Conservation (phyloP, 2,888 invertebrate genomes). For the Drosophila mimetica region DNA sequence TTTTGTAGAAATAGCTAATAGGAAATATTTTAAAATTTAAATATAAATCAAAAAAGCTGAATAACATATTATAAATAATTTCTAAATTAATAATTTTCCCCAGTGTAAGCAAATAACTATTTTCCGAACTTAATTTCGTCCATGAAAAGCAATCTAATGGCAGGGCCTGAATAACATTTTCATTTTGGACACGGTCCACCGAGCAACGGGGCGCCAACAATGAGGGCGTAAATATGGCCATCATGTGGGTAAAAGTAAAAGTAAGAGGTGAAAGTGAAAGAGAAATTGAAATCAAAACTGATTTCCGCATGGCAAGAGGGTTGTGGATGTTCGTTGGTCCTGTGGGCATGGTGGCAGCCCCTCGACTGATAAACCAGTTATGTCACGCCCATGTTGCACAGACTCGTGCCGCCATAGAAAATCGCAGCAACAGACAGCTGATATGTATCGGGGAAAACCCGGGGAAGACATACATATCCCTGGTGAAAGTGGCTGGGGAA, state of each 20-base stretch:
- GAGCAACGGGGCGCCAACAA: constrained; percentile 29
- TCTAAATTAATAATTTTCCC: not conserved
- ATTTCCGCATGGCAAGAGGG: constrained; percentile 45
- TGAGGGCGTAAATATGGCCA: constrained; percentile 30
- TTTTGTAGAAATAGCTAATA: too few relatives aligned
- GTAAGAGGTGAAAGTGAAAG: constrained; percentile 23
- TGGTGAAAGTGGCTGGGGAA: constrained; percentile 5
- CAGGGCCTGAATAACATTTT: constrained; percentile 49
- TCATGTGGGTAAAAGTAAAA: constrained; percentile 18
- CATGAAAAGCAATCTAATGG: constrained; percentile 62
- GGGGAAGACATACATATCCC: not conserved
- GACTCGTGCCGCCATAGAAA: constrained; percentile 4
- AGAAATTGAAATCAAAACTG: constrained; percentile 54
- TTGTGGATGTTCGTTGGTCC: not conserved
- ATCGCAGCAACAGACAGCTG: constrained; percentile 2
- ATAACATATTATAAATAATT: too few relatives aligned
- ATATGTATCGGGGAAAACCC: not conserved
- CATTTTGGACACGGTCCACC: constrained; percentile 36
- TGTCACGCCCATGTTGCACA: constrained; percentile 31
- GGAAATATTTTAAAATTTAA: too few relatives aligned
- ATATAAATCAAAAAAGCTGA: too few relatives aligned
- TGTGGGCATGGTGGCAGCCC: not conserved
- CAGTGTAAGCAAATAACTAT: not conserved
- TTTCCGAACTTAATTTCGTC: constrained; percentile 51
- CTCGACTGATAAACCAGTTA: constrained; percentile 24